A percentile compares a stretch with the other conserved stretches of the same genome.
These are phyloP conservation scores for Chondrilla cf. caribensis DNA, from an alignment of 37 sponge, comb jelly and placozoan species.

Conservation along the genomic window DNA sequence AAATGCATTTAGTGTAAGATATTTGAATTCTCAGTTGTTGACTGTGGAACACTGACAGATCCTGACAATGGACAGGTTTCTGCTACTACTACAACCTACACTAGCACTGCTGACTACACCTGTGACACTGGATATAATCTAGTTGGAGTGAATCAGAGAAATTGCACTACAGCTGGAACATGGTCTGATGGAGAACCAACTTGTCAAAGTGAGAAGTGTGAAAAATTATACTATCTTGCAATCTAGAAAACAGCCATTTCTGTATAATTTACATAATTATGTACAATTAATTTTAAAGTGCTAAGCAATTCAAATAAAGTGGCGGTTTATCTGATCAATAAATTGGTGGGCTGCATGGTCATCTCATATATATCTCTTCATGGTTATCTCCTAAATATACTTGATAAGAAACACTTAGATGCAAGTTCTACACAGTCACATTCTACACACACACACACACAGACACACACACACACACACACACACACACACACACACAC, in stretches of 20 bases:
- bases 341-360: too few relatives aligned
- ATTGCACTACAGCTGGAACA: not conserved
- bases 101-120: not conserved
- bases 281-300: too few relatives aligned
- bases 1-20: too few relatives aligned
- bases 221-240: too few relatives aligned
- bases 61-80: not conserved
- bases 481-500: not conserved
- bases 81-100: not conserved
- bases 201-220: not conserved
- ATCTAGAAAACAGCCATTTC: too few relatives aligned
- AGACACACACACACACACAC: conserved; percentile 13
- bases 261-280: too few relatives aligned
- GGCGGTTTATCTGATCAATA: too few relatives aligned
- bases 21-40: not conserved
- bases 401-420: too few relatives aligned
- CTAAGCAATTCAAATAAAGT: too few relatives aligned
- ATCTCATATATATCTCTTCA: too few relatives aligned
- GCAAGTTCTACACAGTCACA: too few relatives aligned
- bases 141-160: not conserved
- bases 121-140: not conserved
- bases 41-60: not conserved
- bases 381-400: too few relatives aligned
- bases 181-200: not conserved
- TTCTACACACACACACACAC: not conserved